Evolutionary conservation across 2,113 vertebrate species (phyloP).

Genomic region (Bubalus kerabau): DNA sequence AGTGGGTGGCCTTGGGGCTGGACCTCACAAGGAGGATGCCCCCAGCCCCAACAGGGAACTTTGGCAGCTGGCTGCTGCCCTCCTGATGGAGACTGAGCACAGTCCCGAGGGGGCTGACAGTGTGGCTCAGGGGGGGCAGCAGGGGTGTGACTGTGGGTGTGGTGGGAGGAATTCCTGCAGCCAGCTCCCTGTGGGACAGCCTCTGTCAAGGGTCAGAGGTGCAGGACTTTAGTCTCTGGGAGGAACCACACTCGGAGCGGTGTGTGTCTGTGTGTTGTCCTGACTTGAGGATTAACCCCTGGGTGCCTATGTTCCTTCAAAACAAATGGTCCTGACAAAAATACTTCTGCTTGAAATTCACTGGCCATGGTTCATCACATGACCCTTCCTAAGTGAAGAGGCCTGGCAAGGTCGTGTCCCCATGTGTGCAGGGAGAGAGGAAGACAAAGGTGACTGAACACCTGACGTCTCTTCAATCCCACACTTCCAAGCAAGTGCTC

Average conservation of each 20-base stretch:
- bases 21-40: neutral
- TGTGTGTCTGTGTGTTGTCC: neutral
- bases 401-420: neutral
- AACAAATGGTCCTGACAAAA: neutral
- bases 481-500: neutral
- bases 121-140: neutral
- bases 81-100: neutral
- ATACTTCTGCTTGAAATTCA: neutral
- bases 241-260: neutral
- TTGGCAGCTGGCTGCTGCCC: neutral
- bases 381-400: neutral
- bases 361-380: neutral
- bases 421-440: no score
- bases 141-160: neutral
- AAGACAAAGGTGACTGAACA: neutral
- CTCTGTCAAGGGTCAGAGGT: no score
- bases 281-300: neutral
- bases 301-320: neutral
- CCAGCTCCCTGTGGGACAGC: neutral
- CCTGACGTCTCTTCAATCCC: neutral
- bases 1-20: neutral
- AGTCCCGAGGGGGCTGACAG: neutral
- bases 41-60: neutral
- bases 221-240: neutral
- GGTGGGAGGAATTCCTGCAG: neutral